These are phyloP conservation scores for Apodemia duryi DNA, from an alignment of 2,888 invertebrate genomes.

Conservation along the genomic window DNA sequence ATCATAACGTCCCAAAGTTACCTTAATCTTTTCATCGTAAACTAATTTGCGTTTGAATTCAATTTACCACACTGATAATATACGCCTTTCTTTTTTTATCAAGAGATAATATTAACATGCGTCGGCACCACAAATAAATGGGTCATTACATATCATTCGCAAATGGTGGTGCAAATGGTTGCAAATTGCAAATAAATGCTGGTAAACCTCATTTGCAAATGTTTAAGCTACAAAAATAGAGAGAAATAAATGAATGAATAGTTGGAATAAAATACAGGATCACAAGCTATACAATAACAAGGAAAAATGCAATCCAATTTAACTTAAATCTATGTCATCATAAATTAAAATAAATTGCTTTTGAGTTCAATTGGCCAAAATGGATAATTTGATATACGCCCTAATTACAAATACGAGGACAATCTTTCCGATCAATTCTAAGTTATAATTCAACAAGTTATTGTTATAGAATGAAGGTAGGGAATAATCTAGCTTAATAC, in stretches of 20 bases:
- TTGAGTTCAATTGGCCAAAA: slow-evolving; percentile 2
- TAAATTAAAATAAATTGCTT: slow-evolving; percentile 16
- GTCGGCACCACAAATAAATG: neutral
- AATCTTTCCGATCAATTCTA: slow-evolving; percentile 33
- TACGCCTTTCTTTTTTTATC: slow-evolving; percentile 22
- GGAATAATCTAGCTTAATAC: slow-evolving; percentile 63
- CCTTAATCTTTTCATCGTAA: neutral
- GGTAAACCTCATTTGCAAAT: neutral
- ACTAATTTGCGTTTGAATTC: slow-evolving; percentile 1
- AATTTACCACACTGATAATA: slow-evolving; percentile 5
- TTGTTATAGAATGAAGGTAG: slow-evolving; percentile 52
- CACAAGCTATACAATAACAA: neutral
- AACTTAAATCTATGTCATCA: slow-evolving; percentile 9
- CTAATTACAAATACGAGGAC: slow-evolving; percentile 23
- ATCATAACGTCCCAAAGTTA: too few species aligned
- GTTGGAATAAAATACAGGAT: neutral
- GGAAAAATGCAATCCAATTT: neutral
- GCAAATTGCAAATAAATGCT: neutral
- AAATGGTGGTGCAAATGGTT: too few species aligned
- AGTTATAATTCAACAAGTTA: slow-evolving; percentile 52
- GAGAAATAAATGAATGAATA: neutral
- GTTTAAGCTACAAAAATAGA: neutral
- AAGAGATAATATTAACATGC: too few species aligned
- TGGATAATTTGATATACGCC: slow-evolving; percentile 19
- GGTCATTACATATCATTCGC: neutral